phyloP scores from a whole-genome alignment of 2,113 vertebrate species.

The Epinephelus cyanopodus region DNA sequence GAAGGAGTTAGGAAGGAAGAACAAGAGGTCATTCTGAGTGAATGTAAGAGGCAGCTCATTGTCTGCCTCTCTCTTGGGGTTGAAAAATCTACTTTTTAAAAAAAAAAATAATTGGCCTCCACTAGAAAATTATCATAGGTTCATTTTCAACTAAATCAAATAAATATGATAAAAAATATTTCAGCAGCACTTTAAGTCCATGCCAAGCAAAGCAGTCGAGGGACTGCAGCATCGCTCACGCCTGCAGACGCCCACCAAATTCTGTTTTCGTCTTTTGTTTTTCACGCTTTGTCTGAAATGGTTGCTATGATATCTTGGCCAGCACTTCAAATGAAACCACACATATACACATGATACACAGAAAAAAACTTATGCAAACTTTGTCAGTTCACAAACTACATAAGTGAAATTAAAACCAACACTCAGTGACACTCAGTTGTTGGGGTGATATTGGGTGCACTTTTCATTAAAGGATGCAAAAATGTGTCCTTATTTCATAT shows the following conservation, averaged over 20 bases:
- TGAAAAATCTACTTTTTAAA: background rate
- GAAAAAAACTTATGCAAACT: background rate
- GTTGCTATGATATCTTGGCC: conserved; percentile 34
- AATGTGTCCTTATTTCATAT: background rate
- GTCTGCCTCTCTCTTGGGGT: background rate
- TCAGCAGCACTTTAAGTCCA: background rate
- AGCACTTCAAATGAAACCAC: background rate
- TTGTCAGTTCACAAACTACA: background rate
- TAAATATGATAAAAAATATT: conserved; percentile 6
- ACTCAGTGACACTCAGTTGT: too few relatives aligned
- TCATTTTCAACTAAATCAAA: background rate
- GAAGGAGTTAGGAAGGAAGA: background rate
- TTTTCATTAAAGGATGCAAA: background rate
- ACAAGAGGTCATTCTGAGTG: background rate
- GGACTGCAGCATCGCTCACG: background rate
- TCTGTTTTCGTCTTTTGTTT: conserved; percentile 57
- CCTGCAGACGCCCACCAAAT: conserved; percentile 54
- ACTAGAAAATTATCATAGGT: background rate
- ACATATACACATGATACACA: background rate
- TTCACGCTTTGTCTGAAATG: conserved; percentile 10
- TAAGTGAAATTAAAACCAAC: background rate
- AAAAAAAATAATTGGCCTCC: too few relatives aligned
- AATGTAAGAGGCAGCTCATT: background rate
- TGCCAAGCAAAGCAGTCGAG: conserved; percentile 20
- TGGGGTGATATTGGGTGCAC: background rate